These are phyloP conservation scores for Euwallacea fornicatus DNA, from an alignment of 1,140 invertebrate species.

Conservation along the genomic window DNA sequence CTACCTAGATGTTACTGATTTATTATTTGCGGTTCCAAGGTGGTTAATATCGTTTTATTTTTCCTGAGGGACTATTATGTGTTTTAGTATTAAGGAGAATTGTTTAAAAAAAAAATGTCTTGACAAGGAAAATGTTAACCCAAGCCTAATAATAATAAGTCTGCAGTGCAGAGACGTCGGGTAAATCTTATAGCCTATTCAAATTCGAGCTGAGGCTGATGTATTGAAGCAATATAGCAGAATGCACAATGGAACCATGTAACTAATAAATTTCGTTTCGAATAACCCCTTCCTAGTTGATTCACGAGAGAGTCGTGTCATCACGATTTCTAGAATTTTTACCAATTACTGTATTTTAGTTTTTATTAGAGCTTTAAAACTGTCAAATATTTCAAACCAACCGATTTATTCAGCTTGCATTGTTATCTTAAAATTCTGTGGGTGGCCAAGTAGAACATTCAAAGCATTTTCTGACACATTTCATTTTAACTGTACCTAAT, in stretches of 20 bases:
- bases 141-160: conserved; percentile 1
- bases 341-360: conserved; percentile 16
- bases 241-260: conserved; percentile 6
- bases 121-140: background rate
- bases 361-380: conserved; percentile 8
- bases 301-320: conserved; percentile 15
- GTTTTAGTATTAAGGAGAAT: background rate
- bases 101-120: background rate
- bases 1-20: conserved; percentile 30
- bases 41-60: conserved; percentile 17
- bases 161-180: background rate
- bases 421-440: too few species aligned
- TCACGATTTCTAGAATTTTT: conserved; percentile 16
- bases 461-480: too few species aligned
- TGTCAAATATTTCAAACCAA: conserved; percentile 1
- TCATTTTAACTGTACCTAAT: too few species aligned
- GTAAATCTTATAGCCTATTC: conserved; percentile 5
- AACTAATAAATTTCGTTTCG: conserved; percentile 14
- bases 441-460: too few species aligned
- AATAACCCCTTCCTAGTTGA: conserved; percentile 7
- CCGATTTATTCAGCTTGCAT: background rate
- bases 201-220: conserved; percentile 1
- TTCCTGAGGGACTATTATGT: conserved; percentile 3
- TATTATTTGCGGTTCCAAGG: conserved; percentile 24
- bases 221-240: conserved; percentile 1